These are phyloP conservation scores for Acropora yongei DNA, from an alignment of 64 coral and sea anemone species.

Conservation along the genomic window DNA sequence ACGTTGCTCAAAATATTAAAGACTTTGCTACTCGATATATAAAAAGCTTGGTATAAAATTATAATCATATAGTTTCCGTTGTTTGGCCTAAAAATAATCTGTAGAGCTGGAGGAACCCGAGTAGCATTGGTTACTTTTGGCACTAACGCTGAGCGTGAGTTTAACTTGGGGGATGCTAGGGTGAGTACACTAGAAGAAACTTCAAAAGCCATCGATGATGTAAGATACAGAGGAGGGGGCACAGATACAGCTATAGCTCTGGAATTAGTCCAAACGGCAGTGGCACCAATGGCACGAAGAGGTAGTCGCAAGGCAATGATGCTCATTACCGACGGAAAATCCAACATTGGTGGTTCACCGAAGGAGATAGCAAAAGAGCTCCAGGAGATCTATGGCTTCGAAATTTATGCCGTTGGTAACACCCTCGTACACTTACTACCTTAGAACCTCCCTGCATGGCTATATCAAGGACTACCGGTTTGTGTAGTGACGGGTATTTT, in stretches of 20 bases:
- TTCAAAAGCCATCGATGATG: conserved; percentile 58
- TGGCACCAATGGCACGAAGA: conserved; percentile 46
- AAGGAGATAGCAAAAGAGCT: conserved; percentile 53
- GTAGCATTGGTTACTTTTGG: conserved; percentile 80
- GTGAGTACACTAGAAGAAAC: conserved; percentile 25
- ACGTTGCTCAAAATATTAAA: no score
- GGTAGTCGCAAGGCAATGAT: conserved; percentile 73
- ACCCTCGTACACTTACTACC: not conserved
- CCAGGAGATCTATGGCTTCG: conserved; percentile 30
- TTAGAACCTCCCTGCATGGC: not conserved
- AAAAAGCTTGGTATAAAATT: not conserved
- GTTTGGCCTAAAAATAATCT: not conserved
- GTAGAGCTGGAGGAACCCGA: conserved; percentile 74
- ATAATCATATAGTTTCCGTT: not conserved
- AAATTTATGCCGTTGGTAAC: conserved; percentile 88
- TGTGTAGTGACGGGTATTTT: no score
- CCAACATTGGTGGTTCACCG: conserved; percentile 84
- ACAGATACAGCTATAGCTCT: conserved; percentile 78
- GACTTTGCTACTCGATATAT: no score
- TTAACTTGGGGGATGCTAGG: conserved; percentile 65
- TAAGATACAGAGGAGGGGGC: conserved; percentile 71
- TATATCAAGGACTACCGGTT: not conserved
- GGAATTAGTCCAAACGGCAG: conserved; percentile 36
- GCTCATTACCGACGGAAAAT: conserved; percentile 86
- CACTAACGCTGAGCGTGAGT: conserved; percentile 57